Percentiles rank a stretch among this genome's conserved stretches.
These are phyloP conservation scores for Otus sunia DNA, from an alignment of 2,113 vertebrate genomes.

Conservation along the genomic window DNA sequence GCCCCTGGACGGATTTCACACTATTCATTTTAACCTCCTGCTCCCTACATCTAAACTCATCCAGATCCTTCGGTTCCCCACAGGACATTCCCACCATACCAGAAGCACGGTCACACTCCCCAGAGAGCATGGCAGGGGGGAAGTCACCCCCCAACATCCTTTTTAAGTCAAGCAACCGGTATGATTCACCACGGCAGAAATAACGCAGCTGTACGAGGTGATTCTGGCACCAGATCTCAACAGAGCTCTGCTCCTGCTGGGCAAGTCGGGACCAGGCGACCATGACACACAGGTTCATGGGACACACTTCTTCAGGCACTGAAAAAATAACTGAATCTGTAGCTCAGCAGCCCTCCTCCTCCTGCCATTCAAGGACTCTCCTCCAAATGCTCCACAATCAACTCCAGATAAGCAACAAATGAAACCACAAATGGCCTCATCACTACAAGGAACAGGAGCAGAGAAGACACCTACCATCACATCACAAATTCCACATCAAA, in stretches of 20 bases:
- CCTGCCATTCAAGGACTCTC: not conserved
- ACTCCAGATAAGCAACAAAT: not conserved
- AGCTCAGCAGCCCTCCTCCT: not conserved
- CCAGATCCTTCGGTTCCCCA: not conserved
- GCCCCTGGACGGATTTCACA: not conserved
- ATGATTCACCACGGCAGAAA: not conserved
- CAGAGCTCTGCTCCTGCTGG: not conserved
- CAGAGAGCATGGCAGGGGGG: not conserved
- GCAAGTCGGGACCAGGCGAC: not conserved
- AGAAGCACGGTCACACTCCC: not conserved
- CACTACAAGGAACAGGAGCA: not conserved
- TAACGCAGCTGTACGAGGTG: not conserved
- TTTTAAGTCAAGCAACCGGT: not conserved
- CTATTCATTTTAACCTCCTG: not conserved
- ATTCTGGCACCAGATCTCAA: not conserved
- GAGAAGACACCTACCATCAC: not conserved
- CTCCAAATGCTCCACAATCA: not conserved
- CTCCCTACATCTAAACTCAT: not conserved
- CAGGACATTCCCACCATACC: slow-evolving; percentile 54
- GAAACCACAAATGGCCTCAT: not conserved
- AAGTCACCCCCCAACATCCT: not conserved
- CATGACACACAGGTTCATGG: not conserved
- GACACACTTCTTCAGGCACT: not conserved
- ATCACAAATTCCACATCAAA: not conserved
- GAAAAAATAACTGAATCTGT: not conserved